Evolutionary conservation across 1,140 invertebrate genomes (phyloP).

Genomic region (Zaprionus tsacasi): DNA sequence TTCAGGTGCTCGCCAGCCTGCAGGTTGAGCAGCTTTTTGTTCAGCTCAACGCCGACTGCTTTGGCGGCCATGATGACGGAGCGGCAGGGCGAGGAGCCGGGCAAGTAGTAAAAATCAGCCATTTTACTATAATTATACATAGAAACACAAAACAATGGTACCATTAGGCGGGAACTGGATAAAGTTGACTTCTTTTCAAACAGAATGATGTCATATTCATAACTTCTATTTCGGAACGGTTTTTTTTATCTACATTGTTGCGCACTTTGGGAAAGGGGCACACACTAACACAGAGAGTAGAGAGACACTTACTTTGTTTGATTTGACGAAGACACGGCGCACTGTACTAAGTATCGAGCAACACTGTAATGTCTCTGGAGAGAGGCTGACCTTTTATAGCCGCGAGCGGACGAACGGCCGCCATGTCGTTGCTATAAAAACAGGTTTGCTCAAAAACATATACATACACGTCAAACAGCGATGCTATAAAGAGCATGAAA

Average conservation of each 20-base stretch:
- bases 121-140: conserved; percentile 52
- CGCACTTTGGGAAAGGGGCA: conserved; percentile 15
- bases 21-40: conserved; percentile 89
- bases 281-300: conserved; percentile 24
- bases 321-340: conserved; percentile 50
- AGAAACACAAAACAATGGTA: conserved; percentile 27
- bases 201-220: conserved; percentile 1
- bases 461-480: neutral
- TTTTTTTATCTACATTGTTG: conserved; percentile 16
- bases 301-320: conserved; percentile 56
- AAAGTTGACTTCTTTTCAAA: neutral
- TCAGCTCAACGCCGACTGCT: conserved; percentile 89
- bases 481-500: conserved; percentile 1
- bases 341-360: conserved; percentile 69
- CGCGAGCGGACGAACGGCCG: conserved; percentile 7
- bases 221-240: conserved; percentile 2
- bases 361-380: conserved; percentile 44
- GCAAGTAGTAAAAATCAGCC: conserved; percentile 87
- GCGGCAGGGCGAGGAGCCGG: conserved; percentile 89
- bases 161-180: conserved; percentile 7
- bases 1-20: conserved; percentile 87
- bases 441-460: conserved; percentile 6
- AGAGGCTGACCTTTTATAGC: conserved; percentile 63
- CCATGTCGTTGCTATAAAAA: conserved; percentile 33
- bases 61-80: conserved; percentile 88